A percentile compares a stretch with the other conserved stretches of the same genome.
These are phyloP conservation scores for Pycnomerus fuliginosus DNA, from an alignment of 2,888 invertebrate genomes.

Conservation along the genomic window DNA sequence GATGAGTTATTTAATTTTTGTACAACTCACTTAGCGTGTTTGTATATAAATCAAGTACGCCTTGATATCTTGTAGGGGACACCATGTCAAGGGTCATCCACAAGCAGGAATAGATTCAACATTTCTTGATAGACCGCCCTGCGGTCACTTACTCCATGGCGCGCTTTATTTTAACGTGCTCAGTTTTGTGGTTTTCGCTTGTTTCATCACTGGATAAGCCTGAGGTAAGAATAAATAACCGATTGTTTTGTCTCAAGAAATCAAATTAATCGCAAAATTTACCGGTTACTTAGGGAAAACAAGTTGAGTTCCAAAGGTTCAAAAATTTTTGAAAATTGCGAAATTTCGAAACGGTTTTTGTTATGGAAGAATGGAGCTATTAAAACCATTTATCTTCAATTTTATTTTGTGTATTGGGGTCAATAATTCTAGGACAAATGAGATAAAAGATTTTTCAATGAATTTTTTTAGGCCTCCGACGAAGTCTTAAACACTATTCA, in stretches of 20 bases:
- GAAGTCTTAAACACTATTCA: slow-evolving; percentile 16
- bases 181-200: too few species aligned
- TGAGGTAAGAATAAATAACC: too few species aligned
- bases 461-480: slow-evolving; percentile 18
- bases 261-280: too few species aligned
- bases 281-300: too few species aligned
- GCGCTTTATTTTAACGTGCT: slow-evolving; percentile 30
- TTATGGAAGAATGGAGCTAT: background rate
- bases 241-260: too few species aligned
- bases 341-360: background rate
- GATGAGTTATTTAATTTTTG: slow-evolving; percentile 22
- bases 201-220: slow-evolving; percentile 4
- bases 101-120: slow-evolving; percentile 46
- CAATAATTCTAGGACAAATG: slow-evolving; percentile 24
- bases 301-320: too few species aligned
- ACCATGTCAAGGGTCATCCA: slow-evolving; percentile 43
- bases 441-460: slow-evolving; percentile 21
- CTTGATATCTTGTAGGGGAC: slow-evolving; percentile 37
- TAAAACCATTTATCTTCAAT: slow-evolving; percentile 13
- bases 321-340: too few species aligned
- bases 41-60: slow-evolving; percentile 27
- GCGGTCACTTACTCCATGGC: slow-evolving; percentile 44
- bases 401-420: slow-evolving; percentile 18
- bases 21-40: slow-evolving; percentile 12
- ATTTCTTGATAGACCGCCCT: slow-evolving; percentile 42